phyloP scores from a whole-genome alignment of 2,113 vertebrate genomes.

The Aythya baeri region DNA sequence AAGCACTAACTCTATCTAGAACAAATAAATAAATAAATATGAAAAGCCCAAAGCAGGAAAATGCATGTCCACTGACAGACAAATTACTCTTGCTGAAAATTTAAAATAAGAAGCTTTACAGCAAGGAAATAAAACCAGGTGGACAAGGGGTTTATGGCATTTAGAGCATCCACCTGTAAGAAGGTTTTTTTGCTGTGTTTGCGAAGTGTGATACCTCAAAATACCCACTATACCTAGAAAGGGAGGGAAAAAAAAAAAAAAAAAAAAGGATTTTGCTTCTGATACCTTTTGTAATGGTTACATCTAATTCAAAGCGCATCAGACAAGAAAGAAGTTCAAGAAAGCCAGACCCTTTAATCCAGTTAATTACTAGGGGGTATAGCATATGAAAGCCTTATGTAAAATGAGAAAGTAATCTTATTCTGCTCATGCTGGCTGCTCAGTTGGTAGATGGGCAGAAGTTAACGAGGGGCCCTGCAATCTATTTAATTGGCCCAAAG shows the following conservation, averaged over 20 bases:
- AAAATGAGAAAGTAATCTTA: slow-evolving; percentile 7
- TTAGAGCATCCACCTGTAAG: background rate
- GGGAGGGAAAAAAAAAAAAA: background rate
- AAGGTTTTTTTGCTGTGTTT: background rate
- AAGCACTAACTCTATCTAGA: background rate
- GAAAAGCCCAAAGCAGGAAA: background rate
- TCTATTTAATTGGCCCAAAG: background rate
- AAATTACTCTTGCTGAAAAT: background rate
- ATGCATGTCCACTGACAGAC: background rate
- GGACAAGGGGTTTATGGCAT: background rate
- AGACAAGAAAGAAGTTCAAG: slow-evolving; percentile 24
- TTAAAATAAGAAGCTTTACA: background rate
- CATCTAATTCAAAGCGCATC: slow-evolving; percentile 30
- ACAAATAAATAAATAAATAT: background rate
- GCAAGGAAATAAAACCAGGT: background rate
- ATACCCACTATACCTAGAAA: slow-evolving; percentile 22
- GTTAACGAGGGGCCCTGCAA: background rate
- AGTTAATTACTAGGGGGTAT: slow-evolving; percentile 13
- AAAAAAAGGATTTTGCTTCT: background rate
- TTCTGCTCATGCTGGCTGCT: slow-evolving; percentile 13
- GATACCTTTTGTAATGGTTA: background rate
- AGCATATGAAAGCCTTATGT: background rate
- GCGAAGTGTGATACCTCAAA: slow-evolving; percentile 7
- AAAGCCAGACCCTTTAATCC: slow-evolving; percentile 35
- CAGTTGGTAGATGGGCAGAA: background rate